Base-by-base conservation (phyloP, 1,140 invertebrate species). In the Nebria ingens region DNA sequence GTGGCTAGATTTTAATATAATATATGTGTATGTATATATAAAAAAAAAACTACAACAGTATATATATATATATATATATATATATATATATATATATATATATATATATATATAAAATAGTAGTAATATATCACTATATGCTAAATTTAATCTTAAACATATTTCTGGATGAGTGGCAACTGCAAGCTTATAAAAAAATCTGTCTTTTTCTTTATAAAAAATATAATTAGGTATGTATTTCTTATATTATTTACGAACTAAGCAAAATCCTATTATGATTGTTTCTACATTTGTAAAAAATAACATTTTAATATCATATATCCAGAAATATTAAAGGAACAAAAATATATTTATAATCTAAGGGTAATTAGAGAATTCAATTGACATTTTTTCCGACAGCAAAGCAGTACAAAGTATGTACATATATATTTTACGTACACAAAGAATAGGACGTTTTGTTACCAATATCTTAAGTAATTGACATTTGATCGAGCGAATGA, bases 311-410 rank as follows among this genome's bases (percentile, higher is more conserved):
- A 11, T 45, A 6, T 29, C 4, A 29, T 13, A 29, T 6, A 6
- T 45, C 40, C 40, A 45, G 40, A 45, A 45, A 45, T 45, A 45
- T 45, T 11, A 6, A 17, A 45, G 40, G 40, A 45, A 45, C 40
- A 45, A 45, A 12, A 45, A 45, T 45, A 29, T 29, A 17, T 45
- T 45, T 45, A 45, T 3, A 11, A 45, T 45, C 40, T 45, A 45
- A 45, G 3, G 40, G 40, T 45, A 45, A 45, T 45, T 17, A 9
- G 15, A 45, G 17, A 12, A 17, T 45, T 45, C 6, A 9, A 11
- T 45, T 4, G 6, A 34, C 25, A 34, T 12, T 45, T 45, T 17
- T 45, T 12, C 6, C 4, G 13, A 29, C 40, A 11, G 15, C 15
- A 12, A 45, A 45, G 40, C 40, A 45, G 40, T 45, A 45, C 40